Evolutionary conservation across 2,797 vertebrate species (phyloP), one percentile per base, ranked within the genome.

Genomic region (Acipenser oxyrinchus): DNA sequence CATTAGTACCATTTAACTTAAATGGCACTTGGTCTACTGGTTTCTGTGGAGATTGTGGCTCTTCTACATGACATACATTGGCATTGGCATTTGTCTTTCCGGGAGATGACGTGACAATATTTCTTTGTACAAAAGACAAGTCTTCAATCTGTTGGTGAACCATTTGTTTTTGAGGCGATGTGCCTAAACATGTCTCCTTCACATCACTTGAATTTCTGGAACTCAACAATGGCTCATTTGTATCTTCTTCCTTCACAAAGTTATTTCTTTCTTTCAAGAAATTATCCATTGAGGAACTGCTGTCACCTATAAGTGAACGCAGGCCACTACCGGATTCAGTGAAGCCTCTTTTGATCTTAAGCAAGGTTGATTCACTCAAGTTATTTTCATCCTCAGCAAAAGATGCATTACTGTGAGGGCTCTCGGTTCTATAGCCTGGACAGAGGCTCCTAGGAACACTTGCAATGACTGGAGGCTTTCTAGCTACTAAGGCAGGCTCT

Each of bases 341-440:
- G 73, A 87, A 89, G n/a, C 81, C 86, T 65, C 72, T 81, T 63
- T 83, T 84, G 74, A 90, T 84, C 69, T 84, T 91, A 57, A 86
- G 53, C 69, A 88, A 72, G 0, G 89, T 89, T 69, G 89, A 81
- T 15, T 79, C 65, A 0, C 80, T 81, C 71, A 69, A 68, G 57
- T 69, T 76, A 66, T 62, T 78, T 73, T 70, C 73, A 0, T 80
- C 75, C 63, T 88, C 85, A 18, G 72, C 68, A 58, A 83, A 58
- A 6, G 76, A 79, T 55, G 62, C 62, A 6, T 86, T 74, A 0
- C 68, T 77, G 49, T 80, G 68, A 0, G 73, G 81, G 67, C 76
- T 85, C 15, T 79, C 81, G 1, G 81, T 73, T 3, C 85, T 83
- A 58, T 75, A 82, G 49, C 80, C 75, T 63, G 79, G 80, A 65